These are phyloP conservation scores for Aphidoletes aphidimyza DNA, from an alignment of 2,888 invertebrate species.

Conservation along the genomic window DNA sequence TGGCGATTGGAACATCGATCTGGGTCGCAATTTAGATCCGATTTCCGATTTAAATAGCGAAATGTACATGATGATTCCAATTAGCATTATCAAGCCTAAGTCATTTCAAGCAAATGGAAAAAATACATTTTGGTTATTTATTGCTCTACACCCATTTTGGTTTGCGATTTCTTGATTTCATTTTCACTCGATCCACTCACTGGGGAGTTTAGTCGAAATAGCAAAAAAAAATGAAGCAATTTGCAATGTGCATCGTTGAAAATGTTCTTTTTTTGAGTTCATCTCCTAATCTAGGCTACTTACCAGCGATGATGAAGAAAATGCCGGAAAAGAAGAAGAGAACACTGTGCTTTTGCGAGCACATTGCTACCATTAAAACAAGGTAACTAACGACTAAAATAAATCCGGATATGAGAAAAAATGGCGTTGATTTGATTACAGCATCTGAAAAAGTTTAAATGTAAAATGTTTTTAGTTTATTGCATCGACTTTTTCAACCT, in stretches of 20 bases:
- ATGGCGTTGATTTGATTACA: constrained; percentile 85
- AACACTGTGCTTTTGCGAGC: constrained; percentile 78
- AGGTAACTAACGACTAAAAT: constrained; percentile 82
- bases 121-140: not conserved
- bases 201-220: not conserved
- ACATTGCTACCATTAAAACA: constrained; percentile 83
- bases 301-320: constrained; percentile 89
- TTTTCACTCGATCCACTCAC: not conserved
- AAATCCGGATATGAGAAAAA: constrained; percentile 80
- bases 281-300: constrained; percentile 60
- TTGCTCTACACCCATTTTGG: not conserved
- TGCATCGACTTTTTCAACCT: not conserved
- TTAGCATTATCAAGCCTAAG: constrained; percentile 86
- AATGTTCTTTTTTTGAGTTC: not conserved
- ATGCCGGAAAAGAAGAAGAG: constrained; percentile 89
- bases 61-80: constrained; percentile 92
- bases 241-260: not conserved
- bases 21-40: constrained; percentile 84
- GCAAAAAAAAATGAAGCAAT: not conserved
- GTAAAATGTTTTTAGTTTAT: not conserved
- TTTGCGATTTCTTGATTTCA: not conserved
- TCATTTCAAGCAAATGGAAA: not conserved
- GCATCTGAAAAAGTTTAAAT: constrained; percentile 74
- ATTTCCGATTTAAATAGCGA: constrained; percentile 92
- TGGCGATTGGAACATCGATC: constrained; percentile 80